Conservation (phyloP, 1,140 invertebrate genomes). For the Drosophila varians region DNA sequence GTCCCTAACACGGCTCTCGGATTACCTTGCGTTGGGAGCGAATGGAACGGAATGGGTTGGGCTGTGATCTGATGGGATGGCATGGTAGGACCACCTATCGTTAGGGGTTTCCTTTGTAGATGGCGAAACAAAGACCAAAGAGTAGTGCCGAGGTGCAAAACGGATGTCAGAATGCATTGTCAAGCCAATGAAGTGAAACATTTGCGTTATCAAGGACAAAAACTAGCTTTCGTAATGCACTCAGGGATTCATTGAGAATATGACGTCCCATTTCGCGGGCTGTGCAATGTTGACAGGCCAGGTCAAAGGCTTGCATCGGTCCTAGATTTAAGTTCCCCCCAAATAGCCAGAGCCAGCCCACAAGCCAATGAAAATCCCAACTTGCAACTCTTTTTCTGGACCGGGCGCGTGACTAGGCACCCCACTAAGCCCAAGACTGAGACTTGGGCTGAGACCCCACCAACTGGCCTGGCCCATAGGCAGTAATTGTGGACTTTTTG, state of each 20-base stretch:
- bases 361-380: constrained; percentile 27
- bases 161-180: constrained; percentile 44
- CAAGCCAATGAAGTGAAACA: constrained; percentile 38
- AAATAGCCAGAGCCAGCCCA: constrained; percentile 11
- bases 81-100: constrained; percentile 29
- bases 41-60: not conserved
- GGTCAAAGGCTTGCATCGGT: constrained; percentile 40
- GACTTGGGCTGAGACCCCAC: constrained; percentile 20
- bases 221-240: not conserved
- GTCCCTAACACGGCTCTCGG: constrained; percentile 55
- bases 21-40: constrained; percentile 25
- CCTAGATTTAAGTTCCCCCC: constrained; percentile 9
- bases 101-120: constrained; percentile 34
- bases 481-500: constrained; percentile 48
- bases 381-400: constrained; percentile 5
- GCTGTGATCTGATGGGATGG: not conserved
- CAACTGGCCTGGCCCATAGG: constrained; percentile 27
- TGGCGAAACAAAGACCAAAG: constrained; percentile 29
- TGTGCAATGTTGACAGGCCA: constrained; percentile 53
- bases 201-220: constrained; percentile 10
- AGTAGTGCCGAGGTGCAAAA: constrained; percentile 37
- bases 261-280: constrained; percentile 12
- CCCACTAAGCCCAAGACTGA: constrained; percentile 26
- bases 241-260: constrained; percentile 25
- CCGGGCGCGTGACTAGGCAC: constrained; percentile 52